Evolutionary conservation across 2,888 invertebrate species (phyloP).

Genomic region (Neuroscelio doddi): DNA sequence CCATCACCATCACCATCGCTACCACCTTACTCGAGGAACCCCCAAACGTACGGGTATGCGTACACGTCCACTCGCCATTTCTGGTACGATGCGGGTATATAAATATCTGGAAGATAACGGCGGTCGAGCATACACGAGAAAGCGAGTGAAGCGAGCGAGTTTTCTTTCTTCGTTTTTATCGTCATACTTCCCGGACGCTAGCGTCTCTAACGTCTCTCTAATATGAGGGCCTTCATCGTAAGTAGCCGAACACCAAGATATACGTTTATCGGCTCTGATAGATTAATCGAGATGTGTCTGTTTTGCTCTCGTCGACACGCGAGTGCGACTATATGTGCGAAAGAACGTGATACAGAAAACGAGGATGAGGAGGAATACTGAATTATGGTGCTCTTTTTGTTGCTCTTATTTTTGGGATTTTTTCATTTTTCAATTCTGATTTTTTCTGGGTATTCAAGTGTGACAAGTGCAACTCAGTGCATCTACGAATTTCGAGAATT

Average conservation of each 20-base stretch:
- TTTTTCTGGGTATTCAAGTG: too few species aligned
- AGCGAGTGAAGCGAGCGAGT: conserved; percentile 53
- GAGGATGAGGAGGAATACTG: too few species aligned
- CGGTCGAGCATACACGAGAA: conserved; percentile 57
- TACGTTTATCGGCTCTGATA: not conserved
- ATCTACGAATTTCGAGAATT: too few species aligned
- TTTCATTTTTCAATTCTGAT: too few species aligned
- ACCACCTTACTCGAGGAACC: conserved; percentile 30
- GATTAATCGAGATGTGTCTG: not conserved
- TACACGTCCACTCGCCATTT: conserved; percentile 40
- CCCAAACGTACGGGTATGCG: conserved; percentile 48
- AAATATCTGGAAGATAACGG: conserved; percentile 56
- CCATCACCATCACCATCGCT: conserved; percentile 30
- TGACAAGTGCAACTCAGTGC: too few species aligned
- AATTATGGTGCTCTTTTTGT: too few species aligned
- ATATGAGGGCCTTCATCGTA: conserved; percentile 51
- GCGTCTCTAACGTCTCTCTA: too few species aligned
- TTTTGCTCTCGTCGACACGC: too few species aligned
- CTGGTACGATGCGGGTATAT: conserved; percentile 50
- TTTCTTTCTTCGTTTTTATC: conserved; percentile 24
- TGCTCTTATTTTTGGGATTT: too few species aligned
- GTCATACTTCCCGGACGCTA: conserved; percentile 12
- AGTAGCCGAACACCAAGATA: conserved; percentile 26
- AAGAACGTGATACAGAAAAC: too few species aligned
- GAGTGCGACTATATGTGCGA: conserved; percentile 17